Evolutionary conservation across 92 coral and sea anemone species (phyloP).

Genomic region (Paragorgia papillata): DNA sequence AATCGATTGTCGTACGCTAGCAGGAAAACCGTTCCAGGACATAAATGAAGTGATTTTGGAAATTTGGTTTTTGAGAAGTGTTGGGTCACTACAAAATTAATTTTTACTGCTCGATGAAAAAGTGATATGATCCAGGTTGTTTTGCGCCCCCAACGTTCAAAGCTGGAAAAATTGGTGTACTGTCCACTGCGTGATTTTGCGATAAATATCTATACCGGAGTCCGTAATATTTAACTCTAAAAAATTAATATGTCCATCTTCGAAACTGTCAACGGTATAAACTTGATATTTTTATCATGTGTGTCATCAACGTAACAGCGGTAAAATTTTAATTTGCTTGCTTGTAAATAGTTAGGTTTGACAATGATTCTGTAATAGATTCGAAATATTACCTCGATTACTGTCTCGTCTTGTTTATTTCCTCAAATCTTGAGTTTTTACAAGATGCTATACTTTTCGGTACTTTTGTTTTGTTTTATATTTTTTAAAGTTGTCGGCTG

Average conservation of each 20-base stretch:
- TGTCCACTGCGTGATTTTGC: slow-evolving; percentile 36
- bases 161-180: slow-evolving; percentile 29
- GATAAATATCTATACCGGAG: too few relatives aligned
- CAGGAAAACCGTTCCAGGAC: neutral
- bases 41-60: slow-evolving; percentile 20
- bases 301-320: too few relatives aligned
- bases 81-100: slow-evolving; percentile 13
- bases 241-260: slow-evolving; percentile 30
- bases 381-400: too few relatives aligned
- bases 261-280: slow-evolving; percentile 31
- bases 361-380: too few relatives aligned
- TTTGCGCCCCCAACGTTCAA: slow-evolving; percentile 35
- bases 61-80: slow-evolving; percentile 19
- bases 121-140: slow-evolving; percentile 48
- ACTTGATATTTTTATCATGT: slow-evolving; percentile 11
- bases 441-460: too few relatives aligned
- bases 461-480: too few relatives aligned
- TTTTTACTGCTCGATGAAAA: slow-evolving; percentile 33
- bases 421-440: too few relatives aligned
- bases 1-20: neutral
- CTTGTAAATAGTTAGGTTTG: too few relatives aligned
- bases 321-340: too few relatives aligned
- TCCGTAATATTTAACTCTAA: slow-evolving; percentile 18
- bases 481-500: too few relatives aligned
- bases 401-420: too few relatives aligned